A percentile compares a stretch with the other conserved stretches of the same genome.
phyloP scores from a whole-genome alignment of 2,888 invertebrate genomes.

The Patella ulyssiponensis region DNA sequence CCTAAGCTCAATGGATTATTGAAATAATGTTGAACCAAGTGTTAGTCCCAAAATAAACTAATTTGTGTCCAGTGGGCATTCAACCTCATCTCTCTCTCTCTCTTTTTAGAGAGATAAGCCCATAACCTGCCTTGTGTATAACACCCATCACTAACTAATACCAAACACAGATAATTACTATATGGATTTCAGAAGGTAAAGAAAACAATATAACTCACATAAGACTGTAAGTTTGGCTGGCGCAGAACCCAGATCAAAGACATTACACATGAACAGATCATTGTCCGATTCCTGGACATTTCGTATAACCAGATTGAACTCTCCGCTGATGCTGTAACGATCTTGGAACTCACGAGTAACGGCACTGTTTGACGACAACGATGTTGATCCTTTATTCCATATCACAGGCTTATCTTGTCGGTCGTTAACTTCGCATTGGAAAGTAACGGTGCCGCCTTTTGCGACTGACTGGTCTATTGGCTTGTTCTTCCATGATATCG shows the following conservation, averaged over 20 bases:
- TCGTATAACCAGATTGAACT: conserved; percentile 44
- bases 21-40: no score
- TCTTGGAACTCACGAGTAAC: conserved; percentile 23
- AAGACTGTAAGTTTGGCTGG: conserved; percentile 46
- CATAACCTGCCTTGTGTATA: no score
- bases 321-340: conserved; percentile 40
- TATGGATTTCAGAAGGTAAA: no score
- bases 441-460: conserved; percentile 39
- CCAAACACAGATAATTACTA: no score
- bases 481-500: conserved; percentile 26
- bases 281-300: conserved; percentile 46
- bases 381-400: conserved; percentile 39
- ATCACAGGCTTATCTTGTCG: conserved; percentile 23
- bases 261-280: conserved; percentile 43
- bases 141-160: no score
- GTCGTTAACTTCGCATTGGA: conserved; percentile 39
- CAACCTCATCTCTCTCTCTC: no score
- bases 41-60: no score
- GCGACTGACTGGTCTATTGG: conserved; percentile 18
- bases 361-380: conserved; percentile 43
- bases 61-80: no score
- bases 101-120: no score
- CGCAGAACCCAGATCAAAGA: conserved; percentile 40
- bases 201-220: conserved; percentile 39
- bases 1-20: no score